Base-by-base conservation (phyloP, 2,797 vertebrate genomes). In the Helostoma temminkii region DNA sequence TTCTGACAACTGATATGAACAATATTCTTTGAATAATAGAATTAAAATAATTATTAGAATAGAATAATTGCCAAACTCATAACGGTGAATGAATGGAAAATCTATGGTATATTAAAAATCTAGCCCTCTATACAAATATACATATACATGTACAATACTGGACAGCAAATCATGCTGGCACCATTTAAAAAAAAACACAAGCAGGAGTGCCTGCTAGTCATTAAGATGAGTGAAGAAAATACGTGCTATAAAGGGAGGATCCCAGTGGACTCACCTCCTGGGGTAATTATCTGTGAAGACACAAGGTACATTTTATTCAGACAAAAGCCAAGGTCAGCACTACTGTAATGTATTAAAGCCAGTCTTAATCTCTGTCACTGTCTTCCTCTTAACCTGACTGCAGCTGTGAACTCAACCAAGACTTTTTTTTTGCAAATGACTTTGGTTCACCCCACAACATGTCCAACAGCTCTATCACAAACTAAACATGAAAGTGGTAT, bases 321-420 rank as follows among this genome's bases (percentile, higher is more conserved):
- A 73, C 76, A 75, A 80, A 83, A 78, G 72, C 63, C 77, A 86
- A 81, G 76, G 83, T 84, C 78, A 81, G 66, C 63, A 65, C 34
- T 28, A 43, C 45, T 66, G 73, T 71, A 68, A 75, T 50, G 61
- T 69, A 66, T 82, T 60, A 79, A 77, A 81, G 81, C 67, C 55
- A 58, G 46, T 50, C 46, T 49, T 69, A 68, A 83, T 79, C 57
- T 50, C 59, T 52, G 66, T 58, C 69, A 79, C 39, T 74, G 76
- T 81, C 58, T 50, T 66, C 36, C 36, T 62, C 37, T 45, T 36
- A 58, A 37, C 45, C 57, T 26, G 52, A 63, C 64, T 66, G 49
- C 21, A 36, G 64, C 65, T 45, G n/a, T 49, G 71, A 70, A 70
- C 62, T 53, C 50, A 52, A 65, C 53, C 22, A 39, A 41, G 49